These are phyloP conservation scores for Plecturocebus donacophilus DNA, from an alignment of 2,113 vertebrate species.

Conservation along the genomic window DNA sequence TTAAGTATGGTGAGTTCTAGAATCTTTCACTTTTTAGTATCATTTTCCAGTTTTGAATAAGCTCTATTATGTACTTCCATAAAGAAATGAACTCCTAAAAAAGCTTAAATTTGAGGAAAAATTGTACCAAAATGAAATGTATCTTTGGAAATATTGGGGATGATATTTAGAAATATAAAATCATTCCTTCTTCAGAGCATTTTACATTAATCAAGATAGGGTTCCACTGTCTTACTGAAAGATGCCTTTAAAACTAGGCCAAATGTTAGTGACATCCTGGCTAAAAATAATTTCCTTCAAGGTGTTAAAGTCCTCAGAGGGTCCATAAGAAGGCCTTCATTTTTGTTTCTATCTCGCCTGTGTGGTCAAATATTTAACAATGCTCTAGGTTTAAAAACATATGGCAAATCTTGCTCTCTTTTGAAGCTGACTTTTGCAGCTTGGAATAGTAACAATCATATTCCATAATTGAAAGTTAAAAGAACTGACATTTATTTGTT, in stretches of 20 bases:
- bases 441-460: background rate
- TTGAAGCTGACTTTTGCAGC: background rate
- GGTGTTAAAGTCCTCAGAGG: background rate
- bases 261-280: background rate
- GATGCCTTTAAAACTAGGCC: conserved; percentile 31
- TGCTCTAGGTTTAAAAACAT: background rate
- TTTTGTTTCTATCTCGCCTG: conserved; percentile 9
- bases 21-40: background rate
- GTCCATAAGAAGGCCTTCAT: background rate
- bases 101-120: background rate
- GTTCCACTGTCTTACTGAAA: background rate
- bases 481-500: background rate
- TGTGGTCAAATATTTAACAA: conserved; percentile 3
- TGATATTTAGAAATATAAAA: conserved; percentile 12
- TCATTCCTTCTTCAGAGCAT: background rate
- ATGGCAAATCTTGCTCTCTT: background rate
- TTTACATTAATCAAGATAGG: background rate
- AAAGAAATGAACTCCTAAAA: background rate
- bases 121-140: background rate
- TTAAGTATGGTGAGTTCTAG: background rate
- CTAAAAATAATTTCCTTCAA: background rate
- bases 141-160: background rate
- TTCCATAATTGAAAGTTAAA: background rate
- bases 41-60: background rate
- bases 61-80: background rate